phyloP scores from a whole-genome alignment of 2,888 invertebrate genomes.

The Nomada fabriciana region DNA sequence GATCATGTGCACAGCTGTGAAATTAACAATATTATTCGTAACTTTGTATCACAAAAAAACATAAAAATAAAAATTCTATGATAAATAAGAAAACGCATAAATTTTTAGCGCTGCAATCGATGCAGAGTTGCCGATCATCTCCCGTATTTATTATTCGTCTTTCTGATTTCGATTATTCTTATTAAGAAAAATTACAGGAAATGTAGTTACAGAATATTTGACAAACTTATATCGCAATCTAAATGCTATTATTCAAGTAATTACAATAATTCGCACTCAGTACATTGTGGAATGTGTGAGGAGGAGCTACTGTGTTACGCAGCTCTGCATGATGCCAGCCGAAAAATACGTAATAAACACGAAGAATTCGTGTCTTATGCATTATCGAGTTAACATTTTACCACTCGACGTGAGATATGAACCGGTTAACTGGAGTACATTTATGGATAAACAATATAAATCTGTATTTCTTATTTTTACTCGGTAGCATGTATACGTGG shows the following conservation, averaged over 20 bases:
- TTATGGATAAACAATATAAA: slow-evolving; percentile 63
- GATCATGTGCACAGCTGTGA: background rate
- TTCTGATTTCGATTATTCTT: slow-evolving; percentile 71
- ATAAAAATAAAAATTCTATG: slow-evolving; percentile 25
- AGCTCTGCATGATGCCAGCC: slow-evolving; percentile 81
- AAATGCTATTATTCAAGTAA: slow-evolving; percentile 74
- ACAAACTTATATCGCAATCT: slow-evolving; percentile 41
- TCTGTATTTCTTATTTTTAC: slow-evolving; percentile 75
- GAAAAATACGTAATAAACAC: slow-evolving; percentile 71
- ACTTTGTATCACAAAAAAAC: background rate
- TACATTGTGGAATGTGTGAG: slow-evolving; percentile 83
- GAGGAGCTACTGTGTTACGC: slow-evolving; percentile 84
- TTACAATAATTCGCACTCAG: slow-evolving; percentile 76
- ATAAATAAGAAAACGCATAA: slow-evolving; percentile 35
- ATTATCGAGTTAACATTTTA: slow-evolving; percentile 65
- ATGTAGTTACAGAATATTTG: slow-evolving; percentile 72
- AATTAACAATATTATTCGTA: background rate
- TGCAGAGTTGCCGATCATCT: slow-evolving; percentile 82
- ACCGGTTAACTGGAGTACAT: slow-evolving; percentile 40
- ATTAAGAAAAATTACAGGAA: slow-evolving; percentile 67
- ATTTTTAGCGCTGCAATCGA: slow-evolving; percentile 66
- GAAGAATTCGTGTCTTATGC: slow-evolving; percentile 67
- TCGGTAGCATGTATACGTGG: slow-evolving; percentile 79
- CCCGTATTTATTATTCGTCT: slow-evolving; percentile 76
- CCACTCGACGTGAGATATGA: slow-evolving; percentile 68